Conservation (phyloP, 2,888 invertebrate genomes). For the Stenoptilia bipunctidactyla region DNA sequence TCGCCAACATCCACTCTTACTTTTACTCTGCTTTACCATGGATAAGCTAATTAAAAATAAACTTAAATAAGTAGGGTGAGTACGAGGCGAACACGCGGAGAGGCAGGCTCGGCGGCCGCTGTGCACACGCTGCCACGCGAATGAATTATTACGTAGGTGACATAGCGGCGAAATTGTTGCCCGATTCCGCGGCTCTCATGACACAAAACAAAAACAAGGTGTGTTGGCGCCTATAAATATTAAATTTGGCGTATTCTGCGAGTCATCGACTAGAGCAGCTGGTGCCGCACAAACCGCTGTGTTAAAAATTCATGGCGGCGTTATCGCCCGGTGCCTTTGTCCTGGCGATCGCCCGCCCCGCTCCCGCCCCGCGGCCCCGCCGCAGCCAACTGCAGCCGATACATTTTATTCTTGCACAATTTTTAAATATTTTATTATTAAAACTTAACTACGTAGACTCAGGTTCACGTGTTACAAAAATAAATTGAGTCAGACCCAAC, state of each 20-base stretch:
- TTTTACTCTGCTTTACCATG: too few species aligned
- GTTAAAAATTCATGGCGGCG: constrained; percentile 56
- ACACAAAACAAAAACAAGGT: constrained; percentile 41
- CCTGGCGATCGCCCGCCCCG: constrained; percentile 12
- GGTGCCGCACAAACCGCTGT: constrained; percentile 47
- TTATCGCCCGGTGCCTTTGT: constrained; percentile 45
- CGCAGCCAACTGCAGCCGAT: neutral
- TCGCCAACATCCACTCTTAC: too few species aligned
- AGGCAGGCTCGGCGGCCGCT: too few species aligned
- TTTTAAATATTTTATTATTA: too few species aligned
- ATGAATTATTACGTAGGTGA: neutral
- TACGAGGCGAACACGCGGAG: neutral
- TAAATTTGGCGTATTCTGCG: constrained; percentile 55
- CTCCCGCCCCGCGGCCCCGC: constrained; percentile 25
- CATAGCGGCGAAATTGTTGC: constrained; percentile 18
- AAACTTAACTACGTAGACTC: too few species aligned
- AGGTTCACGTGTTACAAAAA: too few species aligned
- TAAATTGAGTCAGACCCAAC: too few species aligned
- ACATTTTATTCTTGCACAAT: too few species aligned
- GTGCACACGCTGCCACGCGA: too few species aligned
- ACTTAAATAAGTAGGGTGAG: too few species aligned
- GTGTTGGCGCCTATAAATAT: constrained; percentile 56
- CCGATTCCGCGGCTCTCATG: constrained; percentile 33
- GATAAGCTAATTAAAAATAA: too few species aligned
- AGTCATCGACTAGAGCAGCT: constrained; percentile 47